A percentile compares a stretch with the other conserved stretches of the same genome.
Evolutionary conservation across 2,888 invertebrate genomes (phyloP).

Genomic region (Petrolisthes manimaculis): DNA sequence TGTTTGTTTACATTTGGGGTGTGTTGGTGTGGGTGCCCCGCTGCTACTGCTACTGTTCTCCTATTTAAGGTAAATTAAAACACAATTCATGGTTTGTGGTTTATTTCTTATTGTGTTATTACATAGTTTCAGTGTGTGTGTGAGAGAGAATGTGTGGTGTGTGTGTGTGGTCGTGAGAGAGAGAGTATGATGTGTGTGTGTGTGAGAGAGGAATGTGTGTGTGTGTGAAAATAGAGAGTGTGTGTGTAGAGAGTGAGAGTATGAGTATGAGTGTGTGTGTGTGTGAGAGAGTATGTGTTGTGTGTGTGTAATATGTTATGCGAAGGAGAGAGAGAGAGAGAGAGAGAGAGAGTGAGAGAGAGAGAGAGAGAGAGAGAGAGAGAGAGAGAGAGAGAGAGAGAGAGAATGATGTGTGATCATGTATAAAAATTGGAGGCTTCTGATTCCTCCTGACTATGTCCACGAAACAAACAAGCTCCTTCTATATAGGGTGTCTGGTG

Average conservation of each 20-base stretch:
- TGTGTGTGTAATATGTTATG: neutral
- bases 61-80: too few species aligned
- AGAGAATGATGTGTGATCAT: too few species aligned
- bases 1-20: too few species aligned
- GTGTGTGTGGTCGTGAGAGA: neutral
- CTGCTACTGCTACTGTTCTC: too few species aligned
- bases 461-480: too few species aligned
- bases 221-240: neutral
- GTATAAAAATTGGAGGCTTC: too few species aligned
- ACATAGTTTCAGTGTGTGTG: neutral
- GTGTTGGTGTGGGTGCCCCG: too few species aligned
- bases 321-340: neutral
- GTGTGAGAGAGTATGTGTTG: neutral
- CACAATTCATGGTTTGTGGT: neutral
- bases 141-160: neutral
- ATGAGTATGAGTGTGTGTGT: neutral
- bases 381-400: constrained; percentile 7
- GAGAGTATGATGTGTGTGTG: neutral
- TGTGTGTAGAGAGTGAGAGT: neutral
- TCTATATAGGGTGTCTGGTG: too few species aligned
- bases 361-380: neutral
- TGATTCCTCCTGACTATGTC: too few species aligned
- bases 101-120: neutral
- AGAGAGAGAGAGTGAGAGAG: neutral
- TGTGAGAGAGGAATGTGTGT: neutral